phyloP scores from a whole-genome alignment of 2,113 vertebrate genomes.

The Phaethon lepturus region DNA sequence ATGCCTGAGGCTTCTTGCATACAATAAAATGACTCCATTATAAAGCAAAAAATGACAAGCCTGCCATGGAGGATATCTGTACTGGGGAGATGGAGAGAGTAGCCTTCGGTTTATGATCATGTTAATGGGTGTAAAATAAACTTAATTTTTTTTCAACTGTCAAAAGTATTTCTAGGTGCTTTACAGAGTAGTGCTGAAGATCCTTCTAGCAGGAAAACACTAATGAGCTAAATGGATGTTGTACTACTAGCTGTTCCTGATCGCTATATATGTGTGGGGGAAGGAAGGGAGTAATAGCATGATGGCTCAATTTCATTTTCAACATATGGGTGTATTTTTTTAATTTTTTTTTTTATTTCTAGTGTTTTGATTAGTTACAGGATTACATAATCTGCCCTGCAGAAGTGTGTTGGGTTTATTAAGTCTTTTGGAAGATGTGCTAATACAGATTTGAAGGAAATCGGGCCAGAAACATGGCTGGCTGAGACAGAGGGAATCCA shows the following conservation, averaged over 20 bases:
- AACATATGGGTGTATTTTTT: background rate
- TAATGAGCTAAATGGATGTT: background rate
- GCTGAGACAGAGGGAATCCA: background rate
- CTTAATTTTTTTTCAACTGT: conserved; percentile 26
- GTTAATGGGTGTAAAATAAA: conserved; percentile 52
- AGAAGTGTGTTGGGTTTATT: conserved; percentile 4
- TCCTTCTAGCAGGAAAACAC: background rate
- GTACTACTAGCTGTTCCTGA: background rate
- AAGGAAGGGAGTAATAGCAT: background rate
- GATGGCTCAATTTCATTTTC: background rate
- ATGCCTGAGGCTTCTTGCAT: conserved; percentile 54
- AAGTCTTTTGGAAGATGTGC: conserved; percentile 15
- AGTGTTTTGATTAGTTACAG: background rate
- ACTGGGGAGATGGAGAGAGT: conserved; percentile 18
- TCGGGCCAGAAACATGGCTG: background rate
- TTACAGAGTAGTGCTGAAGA: background rate
- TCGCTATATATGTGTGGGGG: background rate
- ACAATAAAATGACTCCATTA: conserved; percentile 47
- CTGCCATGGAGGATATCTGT: conserved; percentile 12
- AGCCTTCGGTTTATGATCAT: conserved; percentile 29
- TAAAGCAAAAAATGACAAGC: conserved; percentile 48
- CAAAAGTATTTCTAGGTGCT: background rate
- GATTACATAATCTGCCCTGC: conserved; percentile 12
- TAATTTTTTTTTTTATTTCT: background rate
- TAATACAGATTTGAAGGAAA: conserved; percentile 17